Evolutionary conservation across 2,888 invertebrate species (phyloP), one percentile per base, ranked within the genome.

Genomic region (Scaptomyza tumidula): DNA sequence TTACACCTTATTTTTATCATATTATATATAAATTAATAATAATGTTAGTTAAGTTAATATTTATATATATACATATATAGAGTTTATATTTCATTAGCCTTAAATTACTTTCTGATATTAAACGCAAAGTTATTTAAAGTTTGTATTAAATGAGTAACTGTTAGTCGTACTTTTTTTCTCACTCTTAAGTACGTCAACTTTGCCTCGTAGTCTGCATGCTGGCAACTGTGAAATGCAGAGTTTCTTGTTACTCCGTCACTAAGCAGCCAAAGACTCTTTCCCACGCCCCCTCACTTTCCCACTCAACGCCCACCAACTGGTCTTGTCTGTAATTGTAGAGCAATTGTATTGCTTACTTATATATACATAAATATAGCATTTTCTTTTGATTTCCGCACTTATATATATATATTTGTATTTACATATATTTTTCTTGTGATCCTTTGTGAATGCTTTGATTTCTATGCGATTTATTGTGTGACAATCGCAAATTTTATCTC

Each of bases 401-500:
- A 29, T 7, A 10, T 46, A 33, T 53, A 6, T n/a, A 31, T 53
- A 19, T 24, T 24, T 24, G 24, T 24, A 24, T 24, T 24, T 24
- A 5, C 5, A 24, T 24, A 5, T 24, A 24, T 24, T 43, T 48
- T 3, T 1, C 35, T 61, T 9, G 33, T 45, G 60, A 10, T 39
- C 59, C 27, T 49, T 54, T 55, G 6, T 39, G 29, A 33, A 39
- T 14, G 60, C 68, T 74, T 78, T 65, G 71, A 78, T 84, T 75
- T 66, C 55, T 59, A 59, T 71, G 68, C 66, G 66, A 78, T 86
- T 80, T 75, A 78, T 81, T 85, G 73, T 82, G 63, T 69, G 81
- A 81, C 70, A 75, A 85, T 70, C 83, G 71, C 71, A 64, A 75
- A 55, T 83, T 88, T 77, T 70, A 81, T 87, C 64, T 74, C 55